phyloP scores from a whole-genome alignment of 2,113 vertebrate genomes.

The Lonchura striata region DNA sequence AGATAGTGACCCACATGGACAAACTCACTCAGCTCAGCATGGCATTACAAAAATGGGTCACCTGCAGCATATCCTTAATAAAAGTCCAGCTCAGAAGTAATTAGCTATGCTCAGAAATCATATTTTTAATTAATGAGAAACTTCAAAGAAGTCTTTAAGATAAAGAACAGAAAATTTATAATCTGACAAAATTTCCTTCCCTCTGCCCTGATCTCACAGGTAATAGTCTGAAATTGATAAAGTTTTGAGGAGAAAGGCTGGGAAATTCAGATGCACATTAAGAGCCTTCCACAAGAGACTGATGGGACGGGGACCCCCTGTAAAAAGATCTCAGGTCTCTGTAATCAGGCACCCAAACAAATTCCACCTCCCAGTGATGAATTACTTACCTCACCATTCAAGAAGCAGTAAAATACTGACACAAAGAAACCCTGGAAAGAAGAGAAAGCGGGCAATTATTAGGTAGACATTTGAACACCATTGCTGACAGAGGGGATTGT shows the following conservation, averaged over 20 bases:
- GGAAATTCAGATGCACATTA: not conserved
- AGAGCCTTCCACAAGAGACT: not conserved
- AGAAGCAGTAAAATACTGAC: constrained; percentile 98
- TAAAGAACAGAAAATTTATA: not conserved
- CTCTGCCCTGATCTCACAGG: not conserved
- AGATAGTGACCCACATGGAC: not conserved
- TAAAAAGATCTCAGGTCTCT: not conserved
- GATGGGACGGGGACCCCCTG: not conserved
- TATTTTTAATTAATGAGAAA: not conserved
- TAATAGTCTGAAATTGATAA: not conserved
- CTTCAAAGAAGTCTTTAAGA: not conserved
- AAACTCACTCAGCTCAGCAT: not conserved
- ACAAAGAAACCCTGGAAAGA: constrained; percentile 94
- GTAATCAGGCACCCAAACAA: not conserved
- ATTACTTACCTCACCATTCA: constrained; percentile 94
- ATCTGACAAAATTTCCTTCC: not conserved
- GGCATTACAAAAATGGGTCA: not conserved
- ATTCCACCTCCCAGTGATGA: not conserved
- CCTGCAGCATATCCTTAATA: not conserved
- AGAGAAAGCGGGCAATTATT: not conserved
- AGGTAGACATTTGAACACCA: not conserved
- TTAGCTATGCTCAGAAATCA: not conserved
- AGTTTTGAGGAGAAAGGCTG: not conserved
- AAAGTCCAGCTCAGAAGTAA: not conserved
- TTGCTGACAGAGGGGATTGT: not conserved